Percentiles rank a stretch among this genome's conserved stretches.
Conservation (phyloP, 2,113 vertebrate genomes). For the Campylomormyrus tamandua region DNA sequence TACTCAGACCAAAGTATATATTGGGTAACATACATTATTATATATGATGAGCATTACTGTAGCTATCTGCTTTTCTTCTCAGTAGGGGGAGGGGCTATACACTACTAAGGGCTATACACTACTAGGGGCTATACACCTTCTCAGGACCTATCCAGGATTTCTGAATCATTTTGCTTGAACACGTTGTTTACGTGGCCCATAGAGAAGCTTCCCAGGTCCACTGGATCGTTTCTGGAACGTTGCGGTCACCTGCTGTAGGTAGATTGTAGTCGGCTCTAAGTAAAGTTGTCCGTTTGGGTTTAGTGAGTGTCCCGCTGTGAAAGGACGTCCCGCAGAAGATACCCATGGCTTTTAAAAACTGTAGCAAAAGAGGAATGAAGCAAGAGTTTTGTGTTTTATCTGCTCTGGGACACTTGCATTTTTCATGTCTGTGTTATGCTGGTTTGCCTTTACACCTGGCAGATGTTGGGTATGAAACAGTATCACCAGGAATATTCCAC, state of each 20-base stretch:
- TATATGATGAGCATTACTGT: neutral
- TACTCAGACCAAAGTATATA: neutral
- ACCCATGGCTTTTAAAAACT: neutral
- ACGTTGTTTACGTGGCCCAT: neutral
- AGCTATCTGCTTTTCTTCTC: neutral
- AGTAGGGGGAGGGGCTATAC: neutral
- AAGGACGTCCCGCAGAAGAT: neutral
- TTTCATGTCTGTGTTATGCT: neutral
- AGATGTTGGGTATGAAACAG: neutral
- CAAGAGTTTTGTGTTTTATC: neutral
- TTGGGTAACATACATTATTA: neutral
- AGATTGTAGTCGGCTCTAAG: neutral
- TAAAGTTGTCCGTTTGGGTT: neutral
- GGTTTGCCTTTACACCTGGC: neutral
- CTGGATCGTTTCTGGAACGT: neutral
- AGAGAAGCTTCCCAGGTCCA: neutral
- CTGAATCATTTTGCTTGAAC: neutral
- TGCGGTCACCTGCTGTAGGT: neutral
- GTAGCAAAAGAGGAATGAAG: neutral
- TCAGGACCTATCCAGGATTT: neutral
- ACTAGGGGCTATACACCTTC: neutral
- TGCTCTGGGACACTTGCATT: neutral
- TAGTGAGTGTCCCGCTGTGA: neutral
- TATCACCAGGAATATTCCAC: neutral
- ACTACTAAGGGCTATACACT: neutral